Evolutionary conservation across 2,888 invertebrate species (phyloP).

Genomic region (Lasioglossum malachurum): DNA sequence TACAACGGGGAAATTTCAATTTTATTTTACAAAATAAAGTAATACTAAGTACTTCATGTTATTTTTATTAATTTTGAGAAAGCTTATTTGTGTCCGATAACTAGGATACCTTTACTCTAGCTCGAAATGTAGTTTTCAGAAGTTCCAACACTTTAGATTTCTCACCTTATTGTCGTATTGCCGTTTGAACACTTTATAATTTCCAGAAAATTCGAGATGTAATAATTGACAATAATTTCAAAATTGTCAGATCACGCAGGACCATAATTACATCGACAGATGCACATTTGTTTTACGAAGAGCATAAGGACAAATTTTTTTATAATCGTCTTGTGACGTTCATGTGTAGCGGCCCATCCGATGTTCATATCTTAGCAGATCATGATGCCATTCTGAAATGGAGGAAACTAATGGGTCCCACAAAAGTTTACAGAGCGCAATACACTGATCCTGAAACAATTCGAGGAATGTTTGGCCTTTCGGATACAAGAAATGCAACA

Average conservation of each 20-base stretch:
- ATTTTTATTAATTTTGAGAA: too few relatives aligned
- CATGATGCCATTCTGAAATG: constrained; percentile 92
- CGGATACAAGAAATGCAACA: constrained; percentile 97
- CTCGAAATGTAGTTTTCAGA: neutral
- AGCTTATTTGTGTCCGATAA: too few relatives aligned
- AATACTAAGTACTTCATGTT: too few relatives aligned
- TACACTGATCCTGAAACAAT: constrained; percentile 92
- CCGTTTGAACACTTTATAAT: constrained; percentile 39
- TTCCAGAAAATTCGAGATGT: constrained; percentile 88
- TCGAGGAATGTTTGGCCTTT: constrained; percentile 93
- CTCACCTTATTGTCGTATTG: constrained; percentile 6
- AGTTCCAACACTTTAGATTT: neutral
- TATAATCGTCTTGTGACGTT: constrained; percentile 92
- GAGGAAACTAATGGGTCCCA: constrained; percentile 95
- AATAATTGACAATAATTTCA: constrained; percentile 89
- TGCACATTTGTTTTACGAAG: constrained; percentile 92
- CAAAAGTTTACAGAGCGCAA: constrained; percentile 93
- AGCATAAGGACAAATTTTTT: constrained; percentile 94
- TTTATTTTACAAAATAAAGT: too few relatives aligned
- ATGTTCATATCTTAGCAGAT: constrained; percentile 91
- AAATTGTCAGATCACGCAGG: constrained; percentile 90
- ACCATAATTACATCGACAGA: constrained; percentile 87
- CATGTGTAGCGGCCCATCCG: constrained; percentile 95
- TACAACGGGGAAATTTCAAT: too few relatives aligned
- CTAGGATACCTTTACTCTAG: too few relatives aligned